These are phyloP conservation scores for Drosophila atroscutellata DNA, from an alignment of 2,888 invertebrate species.

Conservation along the genomic window DNA sequence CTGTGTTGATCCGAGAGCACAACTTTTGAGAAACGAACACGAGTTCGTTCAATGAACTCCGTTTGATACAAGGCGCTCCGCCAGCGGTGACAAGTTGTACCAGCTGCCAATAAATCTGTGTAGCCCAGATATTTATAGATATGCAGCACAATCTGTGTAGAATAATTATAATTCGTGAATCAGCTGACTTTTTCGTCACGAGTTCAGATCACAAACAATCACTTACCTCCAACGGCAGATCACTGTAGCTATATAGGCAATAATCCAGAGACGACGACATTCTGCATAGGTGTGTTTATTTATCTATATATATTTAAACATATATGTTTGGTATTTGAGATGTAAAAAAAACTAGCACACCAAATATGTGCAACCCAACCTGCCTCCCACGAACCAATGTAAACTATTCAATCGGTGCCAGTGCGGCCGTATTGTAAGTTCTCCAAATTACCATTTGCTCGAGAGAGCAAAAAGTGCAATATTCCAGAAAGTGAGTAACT, in stretches of 20 bases:
- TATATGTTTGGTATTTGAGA: neutral
- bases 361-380: constrained; percentile 13
- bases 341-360: constrained; percentile 8
- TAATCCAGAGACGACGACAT: constrained; percentile 57
- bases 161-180: constrained; percentile 27
- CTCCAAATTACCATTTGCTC: constrained; percentile 25
- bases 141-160: constrained; percentile 87
- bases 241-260: constrained; percentile 70
- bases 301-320: neutral
- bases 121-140: constrained; percentile 88
- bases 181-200: constrained; percentile 71
- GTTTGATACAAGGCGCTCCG: constrained; percentile 88
- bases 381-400: constrained; percentile 20
- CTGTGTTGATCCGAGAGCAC: constrained; percentile 80
- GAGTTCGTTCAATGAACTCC: constrained; percentile 83
- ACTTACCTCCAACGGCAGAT: constrained; percentile 83
- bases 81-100: constrained; percentile 89
- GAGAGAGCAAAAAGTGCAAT: neutral
- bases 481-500: neutral
- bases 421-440: constrained; percentile 35
- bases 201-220: constrained; percentile 10
- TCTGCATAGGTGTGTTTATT: neutral
- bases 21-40: constrained; percentile 80
- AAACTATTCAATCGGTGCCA: constrained; percentile 36
- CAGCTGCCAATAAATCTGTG: constrained; percentile 88